These are phyloP conservation scores for Cercocebus atys DNA, from an alignment of 2,113 vertebrate species.

Conservation along the genomic window DNA sequence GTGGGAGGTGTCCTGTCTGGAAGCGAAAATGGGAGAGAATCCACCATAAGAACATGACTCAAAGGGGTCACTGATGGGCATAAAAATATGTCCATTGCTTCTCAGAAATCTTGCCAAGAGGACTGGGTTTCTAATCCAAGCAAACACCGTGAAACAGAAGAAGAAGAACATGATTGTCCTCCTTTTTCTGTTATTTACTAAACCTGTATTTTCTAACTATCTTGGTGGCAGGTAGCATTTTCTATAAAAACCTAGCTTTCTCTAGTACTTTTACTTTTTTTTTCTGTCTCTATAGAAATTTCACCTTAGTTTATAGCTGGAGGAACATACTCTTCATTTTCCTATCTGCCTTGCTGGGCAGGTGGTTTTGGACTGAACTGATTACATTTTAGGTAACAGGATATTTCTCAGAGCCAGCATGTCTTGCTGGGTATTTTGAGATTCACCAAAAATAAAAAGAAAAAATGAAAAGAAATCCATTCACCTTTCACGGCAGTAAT, in stretches of 20 bases:
- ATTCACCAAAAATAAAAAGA: background rate
- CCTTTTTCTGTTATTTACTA: background rate
- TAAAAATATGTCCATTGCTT: background rate
- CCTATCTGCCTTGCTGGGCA: background rate
- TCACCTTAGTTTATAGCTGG: background rate
- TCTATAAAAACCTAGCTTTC: background rate
- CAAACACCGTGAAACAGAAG: background rate
- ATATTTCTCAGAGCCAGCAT: background rate
- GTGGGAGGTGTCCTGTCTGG: too few relatives aligned
- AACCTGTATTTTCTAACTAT: background rate
- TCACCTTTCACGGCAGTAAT: background rate
- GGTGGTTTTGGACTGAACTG: background rate
- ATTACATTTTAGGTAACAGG: background rate
- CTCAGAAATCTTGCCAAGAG: background rate
- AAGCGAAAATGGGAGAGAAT: background rate
- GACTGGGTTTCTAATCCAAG: background rate
- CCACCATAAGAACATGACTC: background rate
- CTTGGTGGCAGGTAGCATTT: background rate
- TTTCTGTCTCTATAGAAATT: background rate
- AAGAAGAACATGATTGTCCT: background rate
- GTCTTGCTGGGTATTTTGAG: background rate
- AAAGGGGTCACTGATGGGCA: background rate
- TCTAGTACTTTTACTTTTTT: background rate
- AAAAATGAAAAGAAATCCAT: background rate
- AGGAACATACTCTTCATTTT: background rate